Evolutionary conservation across 2,888 invertebrate species (phyloP).

Genomic region (Drosophila phalerata): DNA sequence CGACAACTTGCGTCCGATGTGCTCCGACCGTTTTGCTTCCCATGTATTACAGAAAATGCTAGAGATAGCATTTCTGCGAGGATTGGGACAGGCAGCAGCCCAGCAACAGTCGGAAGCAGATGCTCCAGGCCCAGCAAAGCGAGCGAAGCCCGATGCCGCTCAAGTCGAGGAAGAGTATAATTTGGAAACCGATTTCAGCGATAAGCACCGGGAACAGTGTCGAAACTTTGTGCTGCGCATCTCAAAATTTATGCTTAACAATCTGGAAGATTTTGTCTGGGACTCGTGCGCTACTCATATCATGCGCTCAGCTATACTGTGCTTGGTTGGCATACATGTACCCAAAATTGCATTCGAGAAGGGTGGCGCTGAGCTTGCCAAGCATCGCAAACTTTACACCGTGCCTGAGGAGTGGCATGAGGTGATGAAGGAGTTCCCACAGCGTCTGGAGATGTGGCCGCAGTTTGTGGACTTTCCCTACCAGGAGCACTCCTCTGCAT

Average conservation of each 20-base stretch:
- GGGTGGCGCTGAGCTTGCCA: conserved; percentile 78
- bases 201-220: conserved; percentile 87
- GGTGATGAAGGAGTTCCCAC: conserved; percentile 88
- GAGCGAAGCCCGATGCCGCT: conserved; percentile 60
- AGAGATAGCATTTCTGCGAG: conserved; percentile 83
- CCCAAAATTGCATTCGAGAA: conserved; percentile 86
- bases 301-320: conserved; percentile 90
- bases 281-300: conserved; percentile 92
- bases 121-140: conserved; percentile 64
- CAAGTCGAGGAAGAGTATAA: conserved; percentile 82
- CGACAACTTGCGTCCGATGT: conserved; percentile 89
- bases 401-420: conserved; percentile 88
- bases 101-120: conserved; percentile 69
- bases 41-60: conserved; percentile 91
- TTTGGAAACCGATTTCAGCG: conserved; percentile 83
- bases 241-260: conserved; percentile 92
- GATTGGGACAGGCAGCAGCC: conserved; percentile 63
- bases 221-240: conserved; percentile 89
- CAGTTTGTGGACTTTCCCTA: conserved; percentile 91
- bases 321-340: conserved; percentile 89
- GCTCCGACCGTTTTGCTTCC: conserved; percentile 91
- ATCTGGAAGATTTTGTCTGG: conserved; percentile 93
- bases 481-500: conserved; percentile 89
- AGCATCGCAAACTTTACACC: conserved; percentile 79
- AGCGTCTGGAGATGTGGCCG: conserved; percentile 90